phyloP scores from a whole-genome alignment of 2,888 invertebrate genomes.

The Agelastica alni region DNA sequence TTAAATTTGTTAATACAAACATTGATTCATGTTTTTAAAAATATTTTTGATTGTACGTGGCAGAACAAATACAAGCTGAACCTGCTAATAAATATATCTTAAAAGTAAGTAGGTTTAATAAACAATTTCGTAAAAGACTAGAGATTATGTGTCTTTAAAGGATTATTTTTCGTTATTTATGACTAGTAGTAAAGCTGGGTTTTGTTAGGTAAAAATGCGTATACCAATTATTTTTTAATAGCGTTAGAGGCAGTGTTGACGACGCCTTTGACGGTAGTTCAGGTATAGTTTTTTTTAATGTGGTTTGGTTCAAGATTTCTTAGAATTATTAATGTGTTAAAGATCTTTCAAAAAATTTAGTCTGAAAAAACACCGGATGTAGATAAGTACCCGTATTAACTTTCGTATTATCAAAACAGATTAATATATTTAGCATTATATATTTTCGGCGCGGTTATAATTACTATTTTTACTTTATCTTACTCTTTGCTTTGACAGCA shows the following conservation, averaged over 20 bases:
- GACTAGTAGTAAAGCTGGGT: slow-evolving; percentile 10
- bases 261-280: background rate
- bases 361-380: slow-evolving; percentile 19
- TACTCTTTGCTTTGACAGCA: slow-evolving; percentile 1
- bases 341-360: background rate
- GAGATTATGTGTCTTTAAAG: slow-evolving; percentile 9
- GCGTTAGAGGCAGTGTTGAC: background rate
- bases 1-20: slow-evolving; percentile 9
- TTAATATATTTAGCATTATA: background rate
- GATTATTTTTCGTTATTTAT: slow-evolving; percentile 13
- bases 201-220: background rate
- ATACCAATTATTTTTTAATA: background rate
- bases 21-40: slow-evolving; percentile 12
- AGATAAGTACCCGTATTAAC: slow-evolving; percentile 1
- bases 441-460: background rate
- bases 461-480: background rate
- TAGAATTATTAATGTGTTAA: slow-evolving; percentile 1
- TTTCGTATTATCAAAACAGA: background rate
- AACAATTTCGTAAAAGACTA: slow-evolving; percentile 6
- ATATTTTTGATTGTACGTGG: background rate
- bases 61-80: slow-evolving; percentile 1
- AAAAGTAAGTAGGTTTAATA: slow-evolving; percentile 17
- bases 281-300: slow-evolving; percentile 8
- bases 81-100: background rate
- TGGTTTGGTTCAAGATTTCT: background rate